These are phyloP conservation scores for Pelobates cultripes DNA, from an alignment of 2,797 vertebrate genomes.

Conservation along the genomic window DNA sequence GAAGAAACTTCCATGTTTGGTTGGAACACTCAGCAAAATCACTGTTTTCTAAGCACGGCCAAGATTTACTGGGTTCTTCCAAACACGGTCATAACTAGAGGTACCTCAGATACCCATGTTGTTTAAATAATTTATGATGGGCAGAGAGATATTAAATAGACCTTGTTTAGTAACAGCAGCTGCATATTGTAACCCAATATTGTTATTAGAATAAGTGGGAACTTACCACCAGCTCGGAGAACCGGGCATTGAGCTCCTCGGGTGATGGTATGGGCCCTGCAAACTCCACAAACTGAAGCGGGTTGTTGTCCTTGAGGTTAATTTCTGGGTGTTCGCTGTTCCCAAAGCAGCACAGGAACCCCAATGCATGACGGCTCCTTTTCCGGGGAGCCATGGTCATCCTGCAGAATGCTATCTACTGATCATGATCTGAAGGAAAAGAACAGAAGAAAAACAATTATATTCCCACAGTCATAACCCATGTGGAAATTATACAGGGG, in stretches of 20 bases:
- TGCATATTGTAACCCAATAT: too few species aligned
- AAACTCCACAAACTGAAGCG: constrained; percentile 93
- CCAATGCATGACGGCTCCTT: constrained; percentile 89
- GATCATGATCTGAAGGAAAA: constrained; percentile 82
- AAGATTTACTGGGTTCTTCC: too few species aligned
- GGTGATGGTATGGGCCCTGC: constrained; percentile 89
- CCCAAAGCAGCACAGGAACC: constrained; percentile 94
- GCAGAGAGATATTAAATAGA: too few species aligned
- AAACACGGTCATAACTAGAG: too few species aligned
- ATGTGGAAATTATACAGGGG: background rate
- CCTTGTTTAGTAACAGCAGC: too few species aligned
- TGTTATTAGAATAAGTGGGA: too few species aligned
- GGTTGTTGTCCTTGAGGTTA: constrained; percentile 92
- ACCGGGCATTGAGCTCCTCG: constrained; percentile 92
- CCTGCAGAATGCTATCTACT: constrained; percentile 82
- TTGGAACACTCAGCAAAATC: too few species aligned
- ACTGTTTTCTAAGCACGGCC: too few species aligned
- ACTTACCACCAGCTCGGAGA: constrained; percentile 97
- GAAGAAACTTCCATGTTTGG: too few species aligned
- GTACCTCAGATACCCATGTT: too few species aligned
- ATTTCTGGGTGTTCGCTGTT: constrained; percentile 91
- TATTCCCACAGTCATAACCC: background rate
- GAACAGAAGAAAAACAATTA: background rate
- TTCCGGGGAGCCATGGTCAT: constrained; percentile 92
- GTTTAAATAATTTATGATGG: too few species aligned